Evolutionary conservation across 2,797 vertebrate genomes (phyloP).

Genomic region (Micromesistius poutassou): DNA sequence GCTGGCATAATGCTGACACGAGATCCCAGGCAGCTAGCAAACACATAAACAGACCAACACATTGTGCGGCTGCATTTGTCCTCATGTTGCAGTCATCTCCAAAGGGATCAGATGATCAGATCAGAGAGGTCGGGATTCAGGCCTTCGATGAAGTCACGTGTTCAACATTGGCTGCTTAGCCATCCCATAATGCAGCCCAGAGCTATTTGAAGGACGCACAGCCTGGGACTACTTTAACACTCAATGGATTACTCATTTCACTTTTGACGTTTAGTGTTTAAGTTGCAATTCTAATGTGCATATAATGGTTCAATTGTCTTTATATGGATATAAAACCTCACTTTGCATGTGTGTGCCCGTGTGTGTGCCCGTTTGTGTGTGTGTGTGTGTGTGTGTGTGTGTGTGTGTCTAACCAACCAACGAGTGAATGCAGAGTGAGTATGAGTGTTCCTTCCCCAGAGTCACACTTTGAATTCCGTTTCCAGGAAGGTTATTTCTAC

Average conservation of each 20-base stretch:
- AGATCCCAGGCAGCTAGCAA: neutral
- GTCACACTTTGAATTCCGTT: neutral
- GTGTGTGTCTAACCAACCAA: neutral
- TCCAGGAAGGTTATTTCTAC: neutral
- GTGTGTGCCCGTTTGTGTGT: neutral
- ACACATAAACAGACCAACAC: neutral
- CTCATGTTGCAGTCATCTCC: neutral
- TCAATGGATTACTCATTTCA: neutral
- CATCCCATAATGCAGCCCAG: neutral
- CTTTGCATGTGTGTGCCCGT: too few relatives aligned
- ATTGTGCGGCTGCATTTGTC: neutral
- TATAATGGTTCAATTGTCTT: neutral
- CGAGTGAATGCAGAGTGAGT: neutral
- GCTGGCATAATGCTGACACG: neutral
- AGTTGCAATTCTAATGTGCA: neutral
- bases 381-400: constrained; percentile 1
- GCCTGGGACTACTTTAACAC: neutral
- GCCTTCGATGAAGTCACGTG: neutral
- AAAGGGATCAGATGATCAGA: neutral
- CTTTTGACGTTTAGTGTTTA: neutral
- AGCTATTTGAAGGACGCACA: neutral
- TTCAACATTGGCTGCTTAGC: neutral
- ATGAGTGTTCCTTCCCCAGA: neutral
- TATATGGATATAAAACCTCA: neutral
- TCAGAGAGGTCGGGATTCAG: neutral